Percentiles rank a stretch among this genome's conserved stretches.
phyloP scores from a whole-genome alignment of 2,797 vertebrate genomes.

The Varecia variegata region DNA sequence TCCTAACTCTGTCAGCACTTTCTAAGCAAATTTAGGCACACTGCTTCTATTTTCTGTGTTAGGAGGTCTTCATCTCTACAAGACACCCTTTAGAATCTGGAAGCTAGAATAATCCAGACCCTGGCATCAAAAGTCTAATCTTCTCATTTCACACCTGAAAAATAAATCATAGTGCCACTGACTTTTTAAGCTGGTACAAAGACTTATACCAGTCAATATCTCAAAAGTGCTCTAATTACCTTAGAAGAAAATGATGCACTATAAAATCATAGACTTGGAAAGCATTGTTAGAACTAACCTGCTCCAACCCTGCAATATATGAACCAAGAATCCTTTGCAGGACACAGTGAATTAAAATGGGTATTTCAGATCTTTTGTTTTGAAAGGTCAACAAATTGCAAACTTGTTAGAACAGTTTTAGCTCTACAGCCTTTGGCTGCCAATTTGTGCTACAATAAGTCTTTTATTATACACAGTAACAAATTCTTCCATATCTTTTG shows the following conservation, averaged over 20 bases:
- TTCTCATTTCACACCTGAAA: background rate
- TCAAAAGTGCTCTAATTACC: background rate
- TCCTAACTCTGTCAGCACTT: slow-evolving; percentile 56
- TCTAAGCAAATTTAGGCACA: slow-evolving; percentile 30
- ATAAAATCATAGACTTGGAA: background rate
- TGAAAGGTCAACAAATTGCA: slow-evolving; percentile 17
- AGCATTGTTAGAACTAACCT: background rate
- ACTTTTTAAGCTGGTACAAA: background rate
- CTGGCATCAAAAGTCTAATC: background rate
- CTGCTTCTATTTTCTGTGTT: background rate
- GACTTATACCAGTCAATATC: background rate
- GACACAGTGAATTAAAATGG: background rate
- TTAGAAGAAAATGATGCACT: background rate
- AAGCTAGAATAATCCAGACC: background rate
- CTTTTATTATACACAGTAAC: background rate
- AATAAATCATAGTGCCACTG: background rate
- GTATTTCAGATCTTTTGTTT: background rate
- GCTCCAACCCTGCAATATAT: background rate
- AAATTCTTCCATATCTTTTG: background rate
- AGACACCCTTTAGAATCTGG: background rate
- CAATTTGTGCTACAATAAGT: background rate
- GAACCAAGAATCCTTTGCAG: background rate
- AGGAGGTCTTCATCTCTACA: background rate
- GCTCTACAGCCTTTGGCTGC: background rate
- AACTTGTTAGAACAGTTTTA: background rate